phyloP scores from a whole-genome alignment of 2,888 invertebrate species.

The Ommatoiulus sabulosus region DNA sequence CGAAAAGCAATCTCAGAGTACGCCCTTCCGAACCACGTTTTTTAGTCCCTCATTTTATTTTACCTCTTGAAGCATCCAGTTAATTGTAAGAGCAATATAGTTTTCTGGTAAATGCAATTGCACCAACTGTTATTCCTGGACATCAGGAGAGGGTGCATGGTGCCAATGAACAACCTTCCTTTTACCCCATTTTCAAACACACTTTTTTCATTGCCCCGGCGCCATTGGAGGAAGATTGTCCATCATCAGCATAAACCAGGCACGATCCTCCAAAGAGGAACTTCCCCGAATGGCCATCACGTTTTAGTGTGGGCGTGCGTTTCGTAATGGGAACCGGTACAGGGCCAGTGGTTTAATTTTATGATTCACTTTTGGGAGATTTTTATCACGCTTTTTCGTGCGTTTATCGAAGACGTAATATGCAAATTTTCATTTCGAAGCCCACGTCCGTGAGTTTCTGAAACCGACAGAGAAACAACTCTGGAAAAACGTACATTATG shows the following conservation, averaged over 20 bases:
- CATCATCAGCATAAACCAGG: background rate
- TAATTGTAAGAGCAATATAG: slow-evolving; percentile 20
- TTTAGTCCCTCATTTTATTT: background rate
- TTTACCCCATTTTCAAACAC: background rate
- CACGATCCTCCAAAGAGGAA: background rate
- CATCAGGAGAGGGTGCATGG: background rate
- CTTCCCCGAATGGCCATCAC: slow-evolving; percentile 5
- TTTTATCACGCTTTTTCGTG: slow-evolving; percentile 10
- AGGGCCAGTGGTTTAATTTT: background rate
- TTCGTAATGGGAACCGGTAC: slow-evolving; percentile 4
- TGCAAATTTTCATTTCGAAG: background rate
- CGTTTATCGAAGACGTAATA: background rate
- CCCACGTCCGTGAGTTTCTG: background rate
- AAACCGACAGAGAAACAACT: background rate
- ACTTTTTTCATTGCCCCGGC: background rate
- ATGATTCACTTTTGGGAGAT: background rate
- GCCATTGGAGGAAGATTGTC: background rate
- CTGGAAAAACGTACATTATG: too few relatives aligned
- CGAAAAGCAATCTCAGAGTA: background rate
- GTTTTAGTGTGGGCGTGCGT: slow-evolving; percentile 21
- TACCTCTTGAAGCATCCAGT: slow-evolving; percentile 12
- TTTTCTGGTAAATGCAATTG: background rate
- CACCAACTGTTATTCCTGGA: background rate
- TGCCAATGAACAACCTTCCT: background rate
- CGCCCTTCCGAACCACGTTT: background rate